Evolutionary conservation across 2,888 invertebrate species (phyloP).

Genomic region (Tachina fera): DNA sequence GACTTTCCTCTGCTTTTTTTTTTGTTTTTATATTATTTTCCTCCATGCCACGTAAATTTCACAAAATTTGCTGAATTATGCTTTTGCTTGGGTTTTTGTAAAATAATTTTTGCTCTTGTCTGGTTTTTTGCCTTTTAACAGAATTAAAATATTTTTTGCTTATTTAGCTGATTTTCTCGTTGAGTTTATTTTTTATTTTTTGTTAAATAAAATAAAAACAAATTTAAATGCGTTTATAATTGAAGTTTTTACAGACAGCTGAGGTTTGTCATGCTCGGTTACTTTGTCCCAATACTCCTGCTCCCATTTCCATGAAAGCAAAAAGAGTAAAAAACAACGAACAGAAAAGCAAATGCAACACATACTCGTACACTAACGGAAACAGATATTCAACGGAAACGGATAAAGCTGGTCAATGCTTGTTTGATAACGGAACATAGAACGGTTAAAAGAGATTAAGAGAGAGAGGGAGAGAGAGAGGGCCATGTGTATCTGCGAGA

Average conservation of each 20-base stretch:
- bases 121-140: conserved; percentile 59
- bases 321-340: not conserved
- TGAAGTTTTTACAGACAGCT: conserved; percentile 77
- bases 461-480: not conserved
- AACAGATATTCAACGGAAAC: conserved; percentile 60
- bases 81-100: conserved; percentile 68
- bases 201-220: conserved; percentile 63
- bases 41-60: conserved; percentile 20
- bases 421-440: conserved; percentile 23
- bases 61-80: conserved; percentile 73
- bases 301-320: not conserved
- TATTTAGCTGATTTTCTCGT: conserved; percentile 71
- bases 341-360: conserved; percentile 45
- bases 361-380: conserved; percentile 42
- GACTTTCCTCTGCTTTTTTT: conserved; percentile 32
- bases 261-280: conserved; percentile 74
- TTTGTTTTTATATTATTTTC: conserved; percentile 18
- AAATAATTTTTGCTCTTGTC: conserved; percentile 29
- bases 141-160: conserved; percentile 70
- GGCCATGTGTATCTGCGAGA: not conserved
- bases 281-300: conserved; percentile 21
- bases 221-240: conserved; percentile 73
- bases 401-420: conserved; percentile 61
- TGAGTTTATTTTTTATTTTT: conserved; percentile 51
- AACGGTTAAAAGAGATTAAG: not conserved